Evolutionary conservation across 2,888 invertebrate species (phyloP).

Genomic region (Callinectes sapidus): DNA sequence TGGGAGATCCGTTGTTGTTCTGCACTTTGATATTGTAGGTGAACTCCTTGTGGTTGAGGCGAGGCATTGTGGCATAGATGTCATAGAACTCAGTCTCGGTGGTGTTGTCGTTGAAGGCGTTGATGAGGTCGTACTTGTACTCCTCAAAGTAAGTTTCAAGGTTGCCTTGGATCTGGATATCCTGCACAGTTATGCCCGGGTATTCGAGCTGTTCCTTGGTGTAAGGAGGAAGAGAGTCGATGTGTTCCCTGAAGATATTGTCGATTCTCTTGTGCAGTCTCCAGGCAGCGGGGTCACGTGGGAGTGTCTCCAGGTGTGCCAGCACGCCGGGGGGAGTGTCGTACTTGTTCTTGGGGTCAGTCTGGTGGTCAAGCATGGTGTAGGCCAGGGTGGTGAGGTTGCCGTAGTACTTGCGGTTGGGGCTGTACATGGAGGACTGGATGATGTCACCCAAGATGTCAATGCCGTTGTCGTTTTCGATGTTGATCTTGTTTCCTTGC

Average conservation of each 20-base stretch:
- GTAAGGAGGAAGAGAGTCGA: slow-evolving; percentile 81
- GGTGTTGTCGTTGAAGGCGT: slow-evolving; percentile 75
- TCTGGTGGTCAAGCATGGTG: slow-evolving; percentile 56
- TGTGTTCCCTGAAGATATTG: slow-evolving; percentile 82
- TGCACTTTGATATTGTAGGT: slow-evolving; percentile 73
- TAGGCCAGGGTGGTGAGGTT: slow-evolving; percentile 51
- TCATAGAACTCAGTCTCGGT: slow-evolving; percentile 59
- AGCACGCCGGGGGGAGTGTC: slow-evolving; percentile 74
- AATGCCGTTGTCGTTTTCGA: slow-evolving; percentile 73
- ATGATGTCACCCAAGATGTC: slow-evolving; percentile 73
- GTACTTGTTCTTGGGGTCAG: slow-evolving; percentile 76
- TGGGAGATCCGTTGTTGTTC: slow-evolving; percentile 71
- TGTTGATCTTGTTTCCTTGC: slow-evolving; percentile 65
- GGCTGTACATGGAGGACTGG: slow-evolving; percentile 73
- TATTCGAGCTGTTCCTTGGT: slow-evolving; percentile 76
- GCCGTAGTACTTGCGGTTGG: slow-evolving; percentile 73
- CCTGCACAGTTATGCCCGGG: slow-evolving; percentile 66
- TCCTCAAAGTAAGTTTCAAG: slow-evolving; percentile 74
- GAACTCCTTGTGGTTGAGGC: slow-evolving; percentile 74
- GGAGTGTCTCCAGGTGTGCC: slow-evolving; percentile 81
- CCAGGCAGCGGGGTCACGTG: slow-evolving; percentile 86
- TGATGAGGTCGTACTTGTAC: slow-evolving; percentile 73
- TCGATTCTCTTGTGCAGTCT: slow-evolving; percentile 82
- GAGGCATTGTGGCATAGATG: slow-evolving; percentile 71
- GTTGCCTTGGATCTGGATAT: slow-evolving; percentile 79